Evolutionary conservation across 2,113 vertebrate genomes (phyloP).

Genomic region (Muscicapa adusta): DNA sequence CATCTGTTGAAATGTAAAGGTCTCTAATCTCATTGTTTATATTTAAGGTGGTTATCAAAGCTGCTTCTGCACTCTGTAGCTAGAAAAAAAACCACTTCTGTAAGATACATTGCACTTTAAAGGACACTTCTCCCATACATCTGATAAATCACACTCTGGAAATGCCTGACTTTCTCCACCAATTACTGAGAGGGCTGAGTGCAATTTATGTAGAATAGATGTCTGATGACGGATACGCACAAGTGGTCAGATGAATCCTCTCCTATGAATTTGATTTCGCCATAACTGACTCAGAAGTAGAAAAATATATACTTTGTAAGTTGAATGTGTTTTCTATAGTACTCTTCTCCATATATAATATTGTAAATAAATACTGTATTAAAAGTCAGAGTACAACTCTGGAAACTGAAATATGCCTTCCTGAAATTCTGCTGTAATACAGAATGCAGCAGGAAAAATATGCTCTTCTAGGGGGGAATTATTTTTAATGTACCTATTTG

Average conservation of each 20-base stretch:
- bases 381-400: not conserved
- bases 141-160: not conserved
- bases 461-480: accelerated
- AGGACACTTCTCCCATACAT: not conserved
- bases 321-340: not conserved
- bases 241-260: not conserved
- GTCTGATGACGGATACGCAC: not conserved
- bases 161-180: not conserved
- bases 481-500: not conserved
- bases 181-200: not conserved
- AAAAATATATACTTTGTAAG: not conserved
- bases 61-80: not conserved
- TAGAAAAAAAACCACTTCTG: not conserved
- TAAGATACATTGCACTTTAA: not conserved
- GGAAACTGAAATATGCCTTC: not conserved
- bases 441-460: not conserved
- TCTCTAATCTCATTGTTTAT: not conserved
- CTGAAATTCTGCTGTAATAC: not conserved
- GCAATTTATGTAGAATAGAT: not conserved
- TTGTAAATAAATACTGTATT: not conserved
- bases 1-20: not conserved
- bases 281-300: not conserved
- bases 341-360: not conserved
- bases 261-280: not conserved
- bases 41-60: not conserved